phyloP scores from a whole-genome alignment of 2,888 invertebrate genomes.

The Deilephila elpenor region DNA sequence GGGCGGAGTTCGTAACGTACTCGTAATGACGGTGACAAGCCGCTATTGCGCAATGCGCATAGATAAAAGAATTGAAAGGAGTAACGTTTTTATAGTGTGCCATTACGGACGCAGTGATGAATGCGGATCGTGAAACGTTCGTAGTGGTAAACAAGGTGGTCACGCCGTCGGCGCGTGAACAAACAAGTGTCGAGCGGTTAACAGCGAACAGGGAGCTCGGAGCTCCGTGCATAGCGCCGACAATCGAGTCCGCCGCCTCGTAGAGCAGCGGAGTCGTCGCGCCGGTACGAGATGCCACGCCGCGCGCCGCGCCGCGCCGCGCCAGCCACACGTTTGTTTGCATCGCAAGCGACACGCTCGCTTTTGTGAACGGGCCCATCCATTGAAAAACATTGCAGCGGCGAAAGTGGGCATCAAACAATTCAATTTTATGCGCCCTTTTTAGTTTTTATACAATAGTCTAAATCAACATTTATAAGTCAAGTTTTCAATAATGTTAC shows the following conservation, averaged over 20 bases:
- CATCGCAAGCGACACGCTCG: constrained; percentile 40
- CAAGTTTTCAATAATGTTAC: background rate
- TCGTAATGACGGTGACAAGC: background rate
- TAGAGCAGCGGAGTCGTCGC: background rate
- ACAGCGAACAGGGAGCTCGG: constrained; percentile 31
- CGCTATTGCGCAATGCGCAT: constrained; percentile 16
- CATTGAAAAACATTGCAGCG: constrained; percentile 51
- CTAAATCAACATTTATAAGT: background rate
- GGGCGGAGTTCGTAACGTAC: background rate
- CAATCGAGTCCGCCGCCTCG: constrained; percentile 34
- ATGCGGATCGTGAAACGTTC: constrained; percentile 66
- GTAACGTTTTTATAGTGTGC: constrained; percentile 45
- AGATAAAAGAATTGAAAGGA: constrained; percentile 29
- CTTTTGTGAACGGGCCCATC: constrained; percentile 45
- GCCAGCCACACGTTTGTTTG: constrained; percentile 48
- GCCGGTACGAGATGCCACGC: background rate
- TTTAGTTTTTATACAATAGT: background rate
- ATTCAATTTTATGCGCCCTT: background rate
- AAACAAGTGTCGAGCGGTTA: constrained; percentile 74
- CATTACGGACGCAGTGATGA: constrained; percentile 60
- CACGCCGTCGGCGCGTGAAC: constrained; percentile 79
- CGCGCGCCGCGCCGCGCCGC: constrained; percentile 37
- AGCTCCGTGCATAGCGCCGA: constrained; percentile 44
- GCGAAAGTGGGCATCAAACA: constrained; percentile 70
- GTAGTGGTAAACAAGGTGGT: constrained; percentile 77